Conservation (phyloP, 2,797 vertebrate genomes). For the Diplodus sargus region DNA sequence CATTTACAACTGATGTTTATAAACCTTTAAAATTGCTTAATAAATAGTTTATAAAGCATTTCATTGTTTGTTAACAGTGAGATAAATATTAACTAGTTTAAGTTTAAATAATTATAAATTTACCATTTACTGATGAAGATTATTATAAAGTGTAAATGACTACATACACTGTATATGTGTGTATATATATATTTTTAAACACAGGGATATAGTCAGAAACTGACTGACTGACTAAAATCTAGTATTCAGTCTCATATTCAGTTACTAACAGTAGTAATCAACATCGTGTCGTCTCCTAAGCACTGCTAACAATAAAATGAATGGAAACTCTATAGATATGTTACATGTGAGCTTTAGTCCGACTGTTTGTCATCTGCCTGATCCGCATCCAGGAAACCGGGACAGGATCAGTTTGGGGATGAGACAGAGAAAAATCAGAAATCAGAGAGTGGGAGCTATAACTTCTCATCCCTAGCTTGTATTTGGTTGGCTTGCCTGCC, state of each 20-base stretch:
- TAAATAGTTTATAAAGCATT: no score
- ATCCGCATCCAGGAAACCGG: constrained; percentile 29
- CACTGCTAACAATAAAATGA: constrained; percentile 29
- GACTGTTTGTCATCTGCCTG: constrained; percentile 36
- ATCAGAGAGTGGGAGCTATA: constrained; percentile 29
- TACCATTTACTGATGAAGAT: no score
- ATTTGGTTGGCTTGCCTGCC: constrained; percentile 57
- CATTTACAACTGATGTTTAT: no score
- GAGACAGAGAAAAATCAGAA: neutral
- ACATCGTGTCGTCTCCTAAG: neutral
- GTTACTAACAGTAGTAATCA: no score
- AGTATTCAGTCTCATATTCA: no score
- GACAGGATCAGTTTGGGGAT: constrained; percentile 39
- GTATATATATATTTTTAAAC: neutral
- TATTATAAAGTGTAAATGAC: no score
- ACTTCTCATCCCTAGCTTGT: constrained; percentile 45
- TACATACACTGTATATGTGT: no score
- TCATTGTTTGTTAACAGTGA: no score
- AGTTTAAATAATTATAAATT: no score
- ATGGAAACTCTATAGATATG: constrained; percentile 19
- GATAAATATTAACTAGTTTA: no score
- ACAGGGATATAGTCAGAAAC: neutral
- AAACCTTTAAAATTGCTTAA: no score
- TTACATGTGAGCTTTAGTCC: constrained; percentile 42
- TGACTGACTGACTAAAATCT: no score